Evolutionary conservation across 2,113 vertebrate species (phyloP).

Genomic region (Solea solea): DNA sequence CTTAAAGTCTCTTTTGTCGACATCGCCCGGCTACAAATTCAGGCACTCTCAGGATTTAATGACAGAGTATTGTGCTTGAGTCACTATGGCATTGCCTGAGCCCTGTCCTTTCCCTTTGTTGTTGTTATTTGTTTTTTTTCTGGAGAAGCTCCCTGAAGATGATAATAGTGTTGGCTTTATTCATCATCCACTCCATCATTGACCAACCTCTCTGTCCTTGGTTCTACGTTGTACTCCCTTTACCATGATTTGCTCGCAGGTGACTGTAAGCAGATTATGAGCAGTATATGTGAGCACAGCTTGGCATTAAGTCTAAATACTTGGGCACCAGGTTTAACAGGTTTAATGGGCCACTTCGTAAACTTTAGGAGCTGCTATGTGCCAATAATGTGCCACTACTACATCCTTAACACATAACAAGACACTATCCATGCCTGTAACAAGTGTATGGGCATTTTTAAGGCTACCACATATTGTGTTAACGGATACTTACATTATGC

Average conservation of each 20-base stretch:
- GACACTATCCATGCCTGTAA: too few relatives aligned
- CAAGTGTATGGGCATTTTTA: too few relatives aligned
- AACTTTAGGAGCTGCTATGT: not conserved
- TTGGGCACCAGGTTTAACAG: not conserved
- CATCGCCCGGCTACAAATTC: not conserved
- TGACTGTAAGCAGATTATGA: not conserved
- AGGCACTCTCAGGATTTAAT: not conserved
- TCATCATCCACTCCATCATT: not conserved
- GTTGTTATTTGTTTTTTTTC: not conserved
- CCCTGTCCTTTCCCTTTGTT: not conserved
- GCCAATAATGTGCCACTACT: not conserved
- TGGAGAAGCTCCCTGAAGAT: not conserved
- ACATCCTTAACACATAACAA: too few relatives aligned
- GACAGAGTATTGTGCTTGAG: not conserved
- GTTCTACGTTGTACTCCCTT: not conserved
- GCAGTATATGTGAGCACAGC: not conserved
- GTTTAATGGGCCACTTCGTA: not conserved
- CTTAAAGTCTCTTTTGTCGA: not conserved
- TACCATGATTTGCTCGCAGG: not conserved
- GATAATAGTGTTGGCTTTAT: not conserved
- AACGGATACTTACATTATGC: too few relatives aligned
- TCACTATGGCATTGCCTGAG: not conserved
- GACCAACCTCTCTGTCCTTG: not conserved
- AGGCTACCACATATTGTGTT: too few relatives aligned
- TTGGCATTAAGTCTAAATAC: not conserved